Evolutionary conservation across 2,888 invertebrate species (phyloP), one percentile per base, ranked within the genome.

Genomic region (Campoletis raptor): DNA sequence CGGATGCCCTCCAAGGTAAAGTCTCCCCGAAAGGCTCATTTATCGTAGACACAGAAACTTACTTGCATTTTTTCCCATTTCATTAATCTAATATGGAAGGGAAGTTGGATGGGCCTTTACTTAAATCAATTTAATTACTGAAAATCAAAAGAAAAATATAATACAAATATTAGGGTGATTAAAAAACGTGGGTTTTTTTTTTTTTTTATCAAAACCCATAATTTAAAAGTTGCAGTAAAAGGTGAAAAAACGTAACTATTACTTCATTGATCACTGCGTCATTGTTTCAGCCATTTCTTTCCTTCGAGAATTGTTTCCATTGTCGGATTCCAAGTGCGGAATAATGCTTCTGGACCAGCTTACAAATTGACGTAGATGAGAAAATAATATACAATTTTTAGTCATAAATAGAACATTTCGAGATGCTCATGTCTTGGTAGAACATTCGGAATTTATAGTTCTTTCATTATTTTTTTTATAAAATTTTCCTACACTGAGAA

Each of bases 401-500:
- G n/a, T 5, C 48, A 21, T 48, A 48, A 66, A 42, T 42, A 61
- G 57, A 24, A 12, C 15, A 10, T 36, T 10, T 8, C 36, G 10
- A 45, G 18, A 18, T 12, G 30, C 24, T 45, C 9, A 30, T 45
- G 30, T 15, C 21, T 45, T 45, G 9, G 57, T 24, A 64, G 61
- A 45, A 0, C 45, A 30, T 42, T 40, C n/a, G 18, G n/a, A 36
- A 48, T 36, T 37, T 10, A 61, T 30, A 61, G 7, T 30, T 36
- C 15, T 66, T 52, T 54, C 4, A 15, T 30, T 42, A 61, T 42
- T 57, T 61, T 15, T 30, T 24, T 24, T 37, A 48, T n/a, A 9
- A 15, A 61, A 66, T 77, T 77, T 66, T 52, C 48, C 48, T 48
- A 66, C 77, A 66, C 12, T 21, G 18, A 48, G 77, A 77, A 48